phyloP scores from a whole-genome alignment of 2,888 invertebrate genomes.

The Platycnemis pennipes region DNA sequence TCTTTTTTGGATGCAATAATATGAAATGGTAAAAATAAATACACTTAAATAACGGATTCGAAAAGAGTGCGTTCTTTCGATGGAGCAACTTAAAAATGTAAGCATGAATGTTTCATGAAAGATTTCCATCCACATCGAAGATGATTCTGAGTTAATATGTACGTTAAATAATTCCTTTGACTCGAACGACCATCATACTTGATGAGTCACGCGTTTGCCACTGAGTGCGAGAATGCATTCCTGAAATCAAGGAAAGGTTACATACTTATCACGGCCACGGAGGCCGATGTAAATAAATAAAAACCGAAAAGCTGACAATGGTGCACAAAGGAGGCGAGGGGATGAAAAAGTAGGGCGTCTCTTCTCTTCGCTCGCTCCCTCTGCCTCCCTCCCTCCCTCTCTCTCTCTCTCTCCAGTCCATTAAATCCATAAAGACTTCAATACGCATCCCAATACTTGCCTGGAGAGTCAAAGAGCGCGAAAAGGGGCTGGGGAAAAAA shows the following conservation, averaged over 20 bases:
- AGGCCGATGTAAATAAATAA: slow-evolving; percentile 7
- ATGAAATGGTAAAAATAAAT: too few species aligned
- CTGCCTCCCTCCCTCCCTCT: background rate
- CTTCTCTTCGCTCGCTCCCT: background rate
- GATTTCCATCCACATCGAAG: too few species aligned
- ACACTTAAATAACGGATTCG: too few species aligned
- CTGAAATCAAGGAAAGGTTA: background rate
- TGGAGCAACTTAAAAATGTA: too few species aligned
- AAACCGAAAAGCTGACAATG: background rate
- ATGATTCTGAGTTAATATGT: background rate
- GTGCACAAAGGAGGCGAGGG: background rate
- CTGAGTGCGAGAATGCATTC: background rate
- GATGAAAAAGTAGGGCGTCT: background rate
- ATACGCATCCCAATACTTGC: slow-evolving; percentile 42
- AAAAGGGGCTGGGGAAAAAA: background rate
- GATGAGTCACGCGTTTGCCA: background rate
- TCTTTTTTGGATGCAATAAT: too few species aligned
- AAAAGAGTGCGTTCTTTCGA: too few species aligned
- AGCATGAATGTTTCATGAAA: too few species aligned
- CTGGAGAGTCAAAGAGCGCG: slow-evolving; percentile 5
- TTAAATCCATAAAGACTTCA: slow-evolving; percentile 51
- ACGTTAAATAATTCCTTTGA: background rate
- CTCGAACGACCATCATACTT: background rate
- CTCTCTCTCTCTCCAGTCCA: background rate
- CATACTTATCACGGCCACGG: background rate